Evolutionary conservation across 2,888 invertebrate species (phyloP).

Genomic region (Leucoma salicis): DNA sequence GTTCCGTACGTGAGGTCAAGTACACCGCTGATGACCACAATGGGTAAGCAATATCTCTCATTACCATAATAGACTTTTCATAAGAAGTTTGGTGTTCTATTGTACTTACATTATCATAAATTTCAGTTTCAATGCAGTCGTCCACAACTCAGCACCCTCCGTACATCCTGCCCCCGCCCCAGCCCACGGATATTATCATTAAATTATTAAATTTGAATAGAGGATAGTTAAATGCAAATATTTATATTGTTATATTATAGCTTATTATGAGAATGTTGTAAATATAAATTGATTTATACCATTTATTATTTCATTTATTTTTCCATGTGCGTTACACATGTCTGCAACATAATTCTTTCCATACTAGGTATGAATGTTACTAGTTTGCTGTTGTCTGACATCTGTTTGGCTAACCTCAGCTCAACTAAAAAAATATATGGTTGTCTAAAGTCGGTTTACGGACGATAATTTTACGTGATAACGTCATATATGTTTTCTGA

Average conservation of each 20-base stretch:
- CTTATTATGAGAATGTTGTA: not conserved
- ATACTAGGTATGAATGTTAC: too few relatives aligned
- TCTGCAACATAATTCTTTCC: too few relatives aligned
- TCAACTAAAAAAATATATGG: too few relatives aligned
- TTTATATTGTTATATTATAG: not conserved
- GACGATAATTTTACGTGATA: too few relatives aligned
- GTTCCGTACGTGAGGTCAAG: conserved; percentile 78
- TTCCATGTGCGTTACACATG: too few relatives aligned
- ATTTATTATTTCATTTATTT: not conserved
- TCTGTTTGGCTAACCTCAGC: too few relatives aligned
- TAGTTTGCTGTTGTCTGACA: too few relatives aligned
- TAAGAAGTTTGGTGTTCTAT: too few relatives aligned
- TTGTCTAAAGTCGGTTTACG: too few relatives aligned
- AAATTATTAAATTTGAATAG: not conserved
- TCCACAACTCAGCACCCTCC: not conserved
- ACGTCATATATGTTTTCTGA: too few relatives aligned
- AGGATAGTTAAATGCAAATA: not conserved
- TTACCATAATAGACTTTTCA: not conserved
- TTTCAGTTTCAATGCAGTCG: conserved; percentile 1
- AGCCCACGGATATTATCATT: not conserved
- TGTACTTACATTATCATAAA: not conserved
- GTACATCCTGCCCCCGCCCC: not conserved
- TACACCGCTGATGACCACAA: conserved; percentile 70
- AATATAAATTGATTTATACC: not conserved
- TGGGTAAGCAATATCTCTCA: conserved; percentile 52